Conservation (phyloP, 2,888 invertebrate species). For the Elmis aenea region DNA sequence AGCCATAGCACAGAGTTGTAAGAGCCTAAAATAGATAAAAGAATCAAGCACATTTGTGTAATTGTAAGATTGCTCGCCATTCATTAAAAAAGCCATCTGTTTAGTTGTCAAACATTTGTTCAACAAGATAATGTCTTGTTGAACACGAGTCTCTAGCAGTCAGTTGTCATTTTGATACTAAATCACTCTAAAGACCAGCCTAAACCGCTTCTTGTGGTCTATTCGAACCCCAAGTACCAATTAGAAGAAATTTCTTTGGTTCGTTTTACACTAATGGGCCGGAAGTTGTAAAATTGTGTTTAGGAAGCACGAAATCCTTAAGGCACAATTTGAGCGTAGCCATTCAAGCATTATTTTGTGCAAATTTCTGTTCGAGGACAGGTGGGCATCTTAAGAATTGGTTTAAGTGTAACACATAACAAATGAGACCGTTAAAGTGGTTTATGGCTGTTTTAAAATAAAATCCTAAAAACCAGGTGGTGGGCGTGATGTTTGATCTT, state of each 20-base stretch:
- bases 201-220: constrained; percentile 16
- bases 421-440: constrained; percentile 22
- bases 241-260: constrained; percentile 18
- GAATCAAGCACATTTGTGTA: too few species aligned
- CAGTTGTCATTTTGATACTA: constrained; percentile 17
- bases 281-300: constrained; percentile 16
- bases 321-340: too few species aligned
- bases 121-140: too few species aligned
- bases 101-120: constrained; percentile 24
- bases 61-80: constrained; percentile 7
- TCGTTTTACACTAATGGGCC: constrained; percentile 12
- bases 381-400: constrained; percentile 30
- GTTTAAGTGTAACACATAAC: constrained; percentile 22
- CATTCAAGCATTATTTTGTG: too few species aligned
- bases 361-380: constrained; percentile 23
- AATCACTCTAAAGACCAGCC: too few species aligned
- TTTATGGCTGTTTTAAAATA: constrained; percentile 27
- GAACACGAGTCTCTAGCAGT: too few species aligned
- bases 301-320: constrained; percentile 8
- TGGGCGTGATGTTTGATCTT: constrained; percentile 31
- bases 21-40: too few species aligned
- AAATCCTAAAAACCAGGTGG: constrained; percentile 31
- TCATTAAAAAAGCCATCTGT: constrained; percentile 27
- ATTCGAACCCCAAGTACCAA: constrained; percentile 17
- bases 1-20: too few species aligned